These are phyloP conservation scores for Butorides virescens DNA, from an alignment of 2,113 vertebrate genomes.

Conservation along the genomic window DNA sequence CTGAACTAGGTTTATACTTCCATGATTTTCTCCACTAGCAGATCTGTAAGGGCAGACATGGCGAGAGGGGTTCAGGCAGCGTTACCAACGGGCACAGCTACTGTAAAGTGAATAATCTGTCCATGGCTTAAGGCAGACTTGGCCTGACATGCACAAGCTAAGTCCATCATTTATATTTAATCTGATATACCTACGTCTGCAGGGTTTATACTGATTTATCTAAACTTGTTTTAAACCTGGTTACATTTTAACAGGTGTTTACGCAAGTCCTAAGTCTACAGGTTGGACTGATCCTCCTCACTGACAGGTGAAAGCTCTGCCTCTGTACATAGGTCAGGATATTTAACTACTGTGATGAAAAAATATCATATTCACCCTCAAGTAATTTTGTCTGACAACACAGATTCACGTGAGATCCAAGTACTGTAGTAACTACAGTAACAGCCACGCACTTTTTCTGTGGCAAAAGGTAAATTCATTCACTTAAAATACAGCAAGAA, in stretches of 20 bases:
- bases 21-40: background rate
- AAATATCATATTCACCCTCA: background rate
- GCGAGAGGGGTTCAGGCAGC: background rate
- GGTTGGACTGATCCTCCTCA: background rate
- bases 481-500: background rate
- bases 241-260: constrained; percentile 44
- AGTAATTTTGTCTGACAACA: background rate
- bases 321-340: background rate
- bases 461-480: background rate
- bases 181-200: background rate
- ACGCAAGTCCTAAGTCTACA: background rate
- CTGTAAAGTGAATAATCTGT: background rate
- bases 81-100: background rate
- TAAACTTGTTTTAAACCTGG: background rate
- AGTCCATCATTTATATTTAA: background rate
- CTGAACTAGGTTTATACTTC: background rate
- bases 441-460: background rate
- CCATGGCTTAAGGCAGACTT: background rate
- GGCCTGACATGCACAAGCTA: background rate
- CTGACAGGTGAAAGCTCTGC: background rate
- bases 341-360: background rate
- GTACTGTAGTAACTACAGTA: background rate
- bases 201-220: background rate
- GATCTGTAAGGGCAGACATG: background rate
- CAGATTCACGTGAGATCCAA: background rate